phyloP scores from a whole-genome alignment of 2,797 vertebrate genomes.

The Parotocinclus haroldoi region DNA sequence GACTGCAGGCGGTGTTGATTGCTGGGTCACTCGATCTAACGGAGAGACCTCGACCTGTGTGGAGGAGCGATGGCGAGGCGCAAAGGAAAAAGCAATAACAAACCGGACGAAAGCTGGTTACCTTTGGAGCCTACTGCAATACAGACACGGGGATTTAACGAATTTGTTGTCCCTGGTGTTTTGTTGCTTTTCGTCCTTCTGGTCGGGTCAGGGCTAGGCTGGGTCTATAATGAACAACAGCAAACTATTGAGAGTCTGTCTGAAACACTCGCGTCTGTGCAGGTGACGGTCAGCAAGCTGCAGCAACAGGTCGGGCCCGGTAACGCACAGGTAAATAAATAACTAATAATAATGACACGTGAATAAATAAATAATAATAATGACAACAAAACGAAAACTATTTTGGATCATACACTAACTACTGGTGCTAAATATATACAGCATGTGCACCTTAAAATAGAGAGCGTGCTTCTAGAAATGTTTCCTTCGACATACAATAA shows the following conservation, averaged over 20 bases:
- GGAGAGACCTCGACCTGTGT: background rate
- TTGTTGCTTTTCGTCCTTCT: conserved; percentile 44
- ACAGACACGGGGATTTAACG: conserved; percentile 22
- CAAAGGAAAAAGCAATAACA: conserved; percentile 40
- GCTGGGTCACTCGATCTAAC: background rate
- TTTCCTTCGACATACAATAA: too few relatives aligned
- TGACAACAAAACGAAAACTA: too few relatives aligned
- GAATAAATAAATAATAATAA: background rate
- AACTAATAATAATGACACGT: background rate
- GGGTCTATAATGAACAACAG: conserved; percentile 51
- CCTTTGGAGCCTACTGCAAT: conserved; percentile 22
- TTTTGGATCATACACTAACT: too few relatives aligned
- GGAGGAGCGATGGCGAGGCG: conserved; percentile 48
- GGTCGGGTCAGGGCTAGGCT: conserved; percentile 40
- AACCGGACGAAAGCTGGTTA: conserved; percentile 46
- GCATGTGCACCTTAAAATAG: too few relatives aligned
- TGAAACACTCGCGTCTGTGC: conserved; percentile 44
- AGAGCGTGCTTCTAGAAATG: too few relatives aligned
- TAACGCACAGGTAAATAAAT: conserved; percentile 43
- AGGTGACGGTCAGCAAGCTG: conserved; percentile 45
- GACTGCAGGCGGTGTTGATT: background rate
- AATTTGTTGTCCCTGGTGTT: conserved; percentile 36
- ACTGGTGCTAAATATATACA: too few relatives aligned
- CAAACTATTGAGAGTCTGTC: conserved; percentile 45
- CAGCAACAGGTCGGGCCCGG: conserved; percentile 45